Evolutionary conservation across 92 coral and sea anemone species (phyloP), one percentile per base, ranked within the genome.

Genomic region (Diadumene lineata): DNA sequence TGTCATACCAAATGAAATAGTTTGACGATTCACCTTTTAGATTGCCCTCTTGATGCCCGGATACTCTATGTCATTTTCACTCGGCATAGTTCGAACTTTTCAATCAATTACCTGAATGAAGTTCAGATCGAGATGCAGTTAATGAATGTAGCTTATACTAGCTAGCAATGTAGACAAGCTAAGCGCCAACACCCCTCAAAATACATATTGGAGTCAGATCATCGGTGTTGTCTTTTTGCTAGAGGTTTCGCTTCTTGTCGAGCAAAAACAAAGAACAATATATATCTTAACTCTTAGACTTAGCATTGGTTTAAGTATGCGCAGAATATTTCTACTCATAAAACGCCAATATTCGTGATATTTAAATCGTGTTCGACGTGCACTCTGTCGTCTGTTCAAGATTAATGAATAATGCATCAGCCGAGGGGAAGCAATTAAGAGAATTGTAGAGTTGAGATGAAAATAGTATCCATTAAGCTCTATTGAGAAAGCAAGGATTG

Each of bases 51-150:
- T 60, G 62, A 44, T 64, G 25, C 38, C 82, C 82, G 82, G 82
- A 78, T 67, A 75, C 60, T 31, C 44, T 34, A 67, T 78, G 82
- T 67, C 75, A 78, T 68, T 78, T 78, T 53, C 29, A 75, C 82
- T 67, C 74, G 34, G 55, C 82, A 67, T 60, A 68, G 75, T 56
- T 29, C 67, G 56, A 67, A 68, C 75, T 53, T 78, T 56, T 50
- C n/a, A 56, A 78, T 78, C 75, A 66, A 78, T 78, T 67, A 78
- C 82, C 50, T 75, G 43, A 55, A 51, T 26, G 64, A 28, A 23
- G 38, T 44, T n/a, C n/a, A n/a, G 81, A 55, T 22, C 65, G 70
- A 65, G 32, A 34, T 62, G 46, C 73, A 7, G 56, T 63, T 61
- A 50, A 43, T 75, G 60, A 75, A 63, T 64, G n/a, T n/a, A n/a